A percentile compares a stretch with the other conserved stretches of the same genome.
Evolutionary conservation across 2,113 vertebrate species (phyloP).

Genomic region (Mastomys natalensis): DNA sequence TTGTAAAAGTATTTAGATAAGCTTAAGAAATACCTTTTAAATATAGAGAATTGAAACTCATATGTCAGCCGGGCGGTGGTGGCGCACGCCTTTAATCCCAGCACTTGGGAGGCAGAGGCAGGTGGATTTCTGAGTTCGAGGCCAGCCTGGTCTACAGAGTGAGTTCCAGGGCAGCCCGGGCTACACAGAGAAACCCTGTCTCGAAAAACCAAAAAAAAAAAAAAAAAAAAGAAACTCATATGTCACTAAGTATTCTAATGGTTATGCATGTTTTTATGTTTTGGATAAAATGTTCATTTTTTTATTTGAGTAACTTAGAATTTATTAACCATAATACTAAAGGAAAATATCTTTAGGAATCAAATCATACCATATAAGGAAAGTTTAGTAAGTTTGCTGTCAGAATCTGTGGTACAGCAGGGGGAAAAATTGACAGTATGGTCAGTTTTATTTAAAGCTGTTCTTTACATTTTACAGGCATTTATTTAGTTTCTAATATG

Average conservation of each 20-base stretch:
- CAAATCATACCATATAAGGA: background rate
- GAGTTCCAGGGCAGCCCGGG: too few species aligned
- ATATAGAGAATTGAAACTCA: background rate
- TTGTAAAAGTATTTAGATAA: conserved; percentile 65
- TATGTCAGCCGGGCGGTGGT: too few species aligned
- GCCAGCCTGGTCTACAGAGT: too few species aligned
- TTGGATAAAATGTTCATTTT: conserved; percentile 30
- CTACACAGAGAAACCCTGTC: too few species aligned
- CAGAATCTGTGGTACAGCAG: background rate
- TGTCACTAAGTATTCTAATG: conserved; percentile 12
- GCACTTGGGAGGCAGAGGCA: too few species aligned
- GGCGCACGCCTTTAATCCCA: too few species aligned
- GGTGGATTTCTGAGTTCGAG: too few species aligned
- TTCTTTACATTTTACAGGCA: conserved; percentile 32
- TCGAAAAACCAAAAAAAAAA: too few species aligned
- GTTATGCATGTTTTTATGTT: background rate
- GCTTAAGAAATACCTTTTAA: conserved; percentile 16
- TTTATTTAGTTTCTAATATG: conserved; percentile 46
- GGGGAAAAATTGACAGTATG: conserved; percentile 16
- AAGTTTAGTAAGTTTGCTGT: conserved; percentile 43
- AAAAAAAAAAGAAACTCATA: too few species aligned
- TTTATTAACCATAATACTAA: conserved; percentile 31
- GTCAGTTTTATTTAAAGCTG: background rate
- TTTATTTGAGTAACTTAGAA: conserved; percentile 38
- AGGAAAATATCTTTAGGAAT: conserved; percentile 44